Percentiles rank a stretch among this genome's conserved stretches.
Conservation (phyloP, 23 tunicate species). For the Halocynthia roretzi region DNA sequence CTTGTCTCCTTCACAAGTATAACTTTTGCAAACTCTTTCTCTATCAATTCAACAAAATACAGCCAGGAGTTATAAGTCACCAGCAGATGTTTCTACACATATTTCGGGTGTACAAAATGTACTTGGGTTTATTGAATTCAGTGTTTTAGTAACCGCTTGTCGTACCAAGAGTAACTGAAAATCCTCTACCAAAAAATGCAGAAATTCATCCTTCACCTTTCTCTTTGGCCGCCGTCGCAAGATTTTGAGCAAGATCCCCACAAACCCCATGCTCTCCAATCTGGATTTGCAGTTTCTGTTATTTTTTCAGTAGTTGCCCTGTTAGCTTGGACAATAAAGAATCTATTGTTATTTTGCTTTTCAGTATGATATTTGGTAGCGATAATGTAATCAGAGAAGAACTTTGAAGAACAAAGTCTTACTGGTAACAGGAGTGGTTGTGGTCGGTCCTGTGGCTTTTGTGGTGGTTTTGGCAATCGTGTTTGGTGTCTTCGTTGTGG, state of each 20-base stretch:
- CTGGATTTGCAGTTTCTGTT: background rate
- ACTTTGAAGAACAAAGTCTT: background rate
- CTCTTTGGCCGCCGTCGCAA: background rate
- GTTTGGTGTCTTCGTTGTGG: background rate
- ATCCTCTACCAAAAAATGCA: too few species aligned
- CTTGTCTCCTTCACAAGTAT: background rate
- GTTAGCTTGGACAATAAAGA: background rate
- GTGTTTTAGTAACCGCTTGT: too few species aligned
- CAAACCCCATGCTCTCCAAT: background rate
- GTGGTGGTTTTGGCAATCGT: conserved; percentile 7
- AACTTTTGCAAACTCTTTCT: too few species aligned
- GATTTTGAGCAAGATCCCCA: conserved; percentile 4
- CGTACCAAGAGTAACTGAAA: too few species aligned
- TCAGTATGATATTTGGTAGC: background rate
- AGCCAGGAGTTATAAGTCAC: too few species aligned
- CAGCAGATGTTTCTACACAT: too few species aligned
- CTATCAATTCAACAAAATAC: too few species aligned
- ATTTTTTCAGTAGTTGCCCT: background rate
- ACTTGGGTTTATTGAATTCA: too few species aligned
- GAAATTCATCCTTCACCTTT: background rate
- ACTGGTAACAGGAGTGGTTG: conserved; percentile 2
- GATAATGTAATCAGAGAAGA: too few species aligned
- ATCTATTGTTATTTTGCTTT: background rate
- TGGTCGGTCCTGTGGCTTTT: conserved; percentile 1
- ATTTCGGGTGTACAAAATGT: too few species aligned